phyloP scores from a whole-genome alignment of 2,797 vertebrate genomes.

The Saxicola maurus region DNA sequence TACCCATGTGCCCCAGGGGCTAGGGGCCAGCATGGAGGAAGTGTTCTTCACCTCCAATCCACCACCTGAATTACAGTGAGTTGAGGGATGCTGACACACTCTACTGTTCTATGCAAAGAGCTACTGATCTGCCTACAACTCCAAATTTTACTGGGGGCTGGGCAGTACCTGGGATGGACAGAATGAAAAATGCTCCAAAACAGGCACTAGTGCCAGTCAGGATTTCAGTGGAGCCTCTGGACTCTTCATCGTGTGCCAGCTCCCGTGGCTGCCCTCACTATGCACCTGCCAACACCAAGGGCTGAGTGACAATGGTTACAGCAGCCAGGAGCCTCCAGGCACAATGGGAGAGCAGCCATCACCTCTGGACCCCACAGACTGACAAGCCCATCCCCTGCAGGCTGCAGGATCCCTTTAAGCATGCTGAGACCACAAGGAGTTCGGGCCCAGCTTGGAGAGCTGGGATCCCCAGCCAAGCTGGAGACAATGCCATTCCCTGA shows the following conservation, averaged over 20 bases:
- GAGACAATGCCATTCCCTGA: neutral
- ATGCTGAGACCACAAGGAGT: accelerated
- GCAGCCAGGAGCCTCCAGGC: accelerated
- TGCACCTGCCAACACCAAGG: neutral
- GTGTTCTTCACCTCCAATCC: neutral
- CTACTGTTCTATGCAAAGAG: neutral
- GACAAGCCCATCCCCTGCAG: neutral
- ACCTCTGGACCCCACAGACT: accelerated
- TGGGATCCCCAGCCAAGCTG: neutral
- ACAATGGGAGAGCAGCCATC: neutral
- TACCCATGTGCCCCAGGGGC: neutral
- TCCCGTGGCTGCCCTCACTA: neutral
- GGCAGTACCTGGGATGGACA: neutral
- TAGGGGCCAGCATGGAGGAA: neutral
- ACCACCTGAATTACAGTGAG: accelerated
- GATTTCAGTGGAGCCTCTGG: neutral
- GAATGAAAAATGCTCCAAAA: neutral
- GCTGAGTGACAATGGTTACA: neutral
- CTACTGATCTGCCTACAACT: accelerated
- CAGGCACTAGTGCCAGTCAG: neutral
- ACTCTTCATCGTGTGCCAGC: neutral
- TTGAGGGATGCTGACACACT: neutral
- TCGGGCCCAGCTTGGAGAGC: neutral
- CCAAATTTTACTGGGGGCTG: neutral
- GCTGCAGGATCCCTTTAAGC: neutral